Evolutionary conservation across 2,797 vertebrate species (phyloP), one percentile per base, ranked within the genome.

Genomic region (Spatula versicolor): DNA sequence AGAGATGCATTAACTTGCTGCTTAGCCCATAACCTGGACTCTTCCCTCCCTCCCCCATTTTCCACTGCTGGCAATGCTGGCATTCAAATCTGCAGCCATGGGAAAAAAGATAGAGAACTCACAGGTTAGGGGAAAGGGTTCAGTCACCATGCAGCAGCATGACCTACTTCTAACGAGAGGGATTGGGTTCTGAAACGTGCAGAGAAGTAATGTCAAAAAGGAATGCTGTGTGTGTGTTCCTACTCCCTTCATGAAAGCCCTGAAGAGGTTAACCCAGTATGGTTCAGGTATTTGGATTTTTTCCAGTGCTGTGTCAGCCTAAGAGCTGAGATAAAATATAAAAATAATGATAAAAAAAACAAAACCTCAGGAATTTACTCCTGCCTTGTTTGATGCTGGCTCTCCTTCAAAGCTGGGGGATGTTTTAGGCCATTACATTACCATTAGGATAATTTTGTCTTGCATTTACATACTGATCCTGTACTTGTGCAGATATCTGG

Each of bases 1-100:
- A 96, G 97, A 97, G 97, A 97, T 97, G 98, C 98, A 97, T 98
- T 98, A 94, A 97, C 94, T 95, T 71, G 97, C 98, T 46, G 98
- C 98, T 98, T 97, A 90, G 76, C 97, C 96, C 96, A 75, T 96
- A 31, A 77, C 80, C 94, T 14, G 67, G 76, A 95, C 94, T 92
- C 92, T 93, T 87, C 96, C 95, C 86, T 92, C 75, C 92, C 84
- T 74, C 67, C 67, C 83, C 78, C 5, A 3, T 50, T 48, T 64
- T 66, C 86, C 72, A 21, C 94, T 79, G 78, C 91, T 83, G 81
- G 55, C 59, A 11, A 46, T n/a, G 85, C 86, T n/a, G 9, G 73
- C 62, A 3, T 30, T 75, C 11, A 2, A 21, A 14, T 41, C 71
- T 46, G 69, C 74, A 83, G 86, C 96, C 60, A 6, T 26, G 90